Conservation (phyloP, 2,888 invertebrate genomes). For the Parascotia fuliginaria region DNA sequence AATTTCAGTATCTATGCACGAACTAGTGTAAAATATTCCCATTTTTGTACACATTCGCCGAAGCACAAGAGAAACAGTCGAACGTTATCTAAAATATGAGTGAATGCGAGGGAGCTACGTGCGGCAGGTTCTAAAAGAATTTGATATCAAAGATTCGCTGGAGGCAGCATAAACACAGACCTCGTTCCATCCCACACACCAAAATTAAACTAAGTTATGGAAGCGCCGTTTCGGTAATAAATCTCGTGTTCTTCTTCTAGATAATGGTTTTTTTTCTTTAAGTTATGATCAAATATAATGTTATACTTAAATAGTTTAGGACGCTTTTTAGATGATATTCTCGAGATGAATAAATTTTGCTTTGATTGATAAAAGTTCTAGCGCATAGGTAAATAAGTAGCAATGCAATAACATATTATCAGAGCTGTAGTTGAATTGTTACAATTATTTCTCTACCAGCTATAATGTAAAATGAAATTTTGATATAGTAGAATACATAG, state of each 20-base stretch:
- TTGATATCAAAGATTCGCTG: slow-evolving; percentile 78
- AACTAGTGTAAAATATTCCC: slow-evolving; percentile 65
- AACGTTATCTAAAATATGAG: slow-evolving; percentile 81
- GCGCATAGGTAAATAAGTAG: too few species aligned
- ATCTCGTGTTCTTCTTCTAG: not conserved
- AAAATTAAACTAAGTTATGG: slow-evolving; percentile 22
- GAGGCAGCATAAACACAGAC: slow-evolving; percentile 54
- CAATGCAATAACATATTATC: too few species aligned
- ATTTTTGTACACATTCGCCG: slow-evolving; percentile 72
- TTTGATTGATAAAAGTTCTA: too few species aligned
- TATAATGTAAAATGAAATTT: too few species aligned
- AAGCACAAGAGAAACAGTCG: slow-evolving; percentile 67
- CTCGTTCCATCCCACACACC: slow-evolving; percentile 20
- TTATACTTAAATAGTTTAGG: too few species aligned
- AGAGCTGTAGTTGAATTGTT: too few species aligned
- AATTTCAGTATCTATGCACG: slow-evolving; percentile 58
- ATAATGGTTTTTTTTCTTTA: too few species aligned
- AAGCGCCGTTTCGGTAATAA: slow-evolving; percentile 10
- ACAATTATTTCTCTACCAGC: too few species aligned
- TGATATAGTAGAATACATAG: too few species aligned
- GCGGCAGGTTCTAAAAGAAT: slow-evolving; percentile 79
- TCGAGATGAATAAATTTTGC: too few species aligned
- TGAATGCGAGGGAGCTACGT: slow-evolving; percentile 70
- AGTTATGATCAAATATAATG: too few species aligned
- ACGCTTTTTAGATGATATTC: too few species aligned